Percentiles rank a stretch among this genome's conserved stretches.
Conservation (phyloP, 1,140 invertebrate genomes). For the Diachasmimorpha longicaudata region DNA sequence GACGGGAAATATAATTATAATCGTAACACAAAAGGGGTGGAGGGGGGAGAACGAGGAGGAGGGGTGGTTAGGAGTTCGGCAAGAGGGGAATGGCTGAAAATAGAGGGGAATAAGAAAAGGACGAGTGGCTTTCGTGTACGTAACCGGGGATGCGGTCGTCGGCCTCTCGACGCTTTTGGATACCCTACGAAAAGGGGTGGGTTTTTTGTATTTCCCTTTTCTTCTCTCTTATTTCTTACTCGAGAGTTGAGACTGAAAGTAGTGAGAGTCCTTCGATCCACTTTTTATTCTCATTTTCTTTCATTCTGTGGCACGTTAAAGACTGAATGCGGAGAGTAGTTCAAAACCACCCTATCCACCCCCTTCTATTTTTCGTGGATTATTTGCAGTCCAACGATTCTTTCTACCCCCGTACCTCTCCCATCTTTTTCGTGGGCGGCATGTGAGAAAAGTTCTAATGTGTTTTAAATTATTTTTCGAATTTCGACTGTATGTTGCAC, state of each 20-base stretch:
- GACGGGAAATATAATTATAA: conserved; percentile 37
- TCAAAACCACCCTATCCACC: not conserved
- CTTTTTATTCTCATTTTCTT: conserved; percentile 15
- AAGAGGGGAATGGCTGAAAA: not conserved
- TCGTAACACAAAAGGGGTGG: not conserved
- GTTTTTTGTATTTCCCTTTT: not conserved
- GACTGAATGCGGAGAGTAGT: not conserved
- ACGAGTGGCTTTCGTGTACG: conserved; percentile 8
- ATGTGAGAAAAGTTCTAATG: not conserved
- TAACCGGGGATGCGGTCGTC: not conserved
- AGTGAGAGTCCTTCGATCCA: conserved; percentile 8
- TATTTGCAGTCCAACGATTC: not conserved
- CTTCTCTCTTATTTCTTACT: not conserved
- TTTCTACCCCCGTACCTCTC: too few relatives aligned
- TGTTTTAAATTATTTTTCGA: not conserved
- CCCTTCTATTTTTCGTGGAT: not conserved
- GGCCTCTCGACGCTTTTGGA: conserved; percentile 12
- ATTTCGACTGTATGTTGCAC: not conserved
- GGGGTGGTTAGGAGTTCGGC: too few relatives aligned
- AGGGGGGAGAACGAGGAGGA: not conserved
- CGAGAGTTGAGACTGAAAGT: conserved; percentile 2
- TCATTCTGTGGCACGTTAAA: not conserved
- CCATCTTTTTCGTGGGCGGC: not conserved
- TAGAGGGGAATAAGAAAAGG: not conserved
- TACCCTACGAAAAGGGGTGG: not conserved